Base-by-base conservation (phyloP, 1,140 invertebrate genomes). In the Cotesia vestalis region DNA sequence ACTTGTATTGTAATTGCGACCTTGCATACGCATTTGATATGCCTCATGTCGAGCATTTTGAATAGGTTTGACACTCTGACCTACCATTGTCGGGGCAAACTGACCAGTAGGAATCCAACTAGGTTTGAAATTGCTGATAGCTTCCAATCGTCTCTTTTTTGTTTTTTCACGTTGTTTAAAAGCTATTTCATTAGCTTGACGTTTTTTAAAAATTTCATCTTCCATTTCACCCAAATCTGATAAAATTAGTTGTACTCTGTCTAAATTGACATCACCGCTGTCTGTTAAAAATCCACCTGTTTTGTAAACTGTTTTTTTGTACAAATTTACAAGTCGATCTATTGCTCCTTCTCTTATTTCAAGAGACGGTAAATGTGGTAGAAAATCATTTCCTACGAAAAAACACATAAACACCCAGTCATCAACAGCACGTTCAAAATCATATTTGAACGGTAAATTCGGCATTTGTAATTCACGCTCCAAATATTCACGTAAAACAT, bases 331-430 rank as follows among this genome's bases (percentile, higher is more conserved):
- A 3, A 99, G 89, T 70, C 97, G 89, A 86, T 99, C 98, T 74
- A 99, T 98, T 0, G 98, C 98, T 11, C 94, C 94, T 89, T 99
- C 98, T 72, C 98, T 89, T 79, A 99, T 99, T 89, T 99, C 98
- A 72, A 99, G 87, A 27, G 97, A 99, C 12, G 98, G 98, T 70
- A 99, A 89, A 90, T 99, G 98, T 12, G 98, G 98, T 76, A 99
- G 85, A 85, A 99, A 99, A 89, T 99, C 98, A 87, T 99, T 99
- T 55, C 98, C 98, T 69, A 99, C 98, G 88, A 99, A 99, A 88
- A 99, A 99, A 87, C 98, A 99, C 96, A 99, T 99, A 84, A 99
- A 99, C 0, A 99, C 98, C 98, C 98, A 99, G 87, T 99, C 98
- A 86, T 99, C 98, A 2, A 98, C 82, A 1, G 92, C 96, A 73